Conservation (phyloP, 2,113 vertebrate species). For the Oreochromis aureus region DNA sequence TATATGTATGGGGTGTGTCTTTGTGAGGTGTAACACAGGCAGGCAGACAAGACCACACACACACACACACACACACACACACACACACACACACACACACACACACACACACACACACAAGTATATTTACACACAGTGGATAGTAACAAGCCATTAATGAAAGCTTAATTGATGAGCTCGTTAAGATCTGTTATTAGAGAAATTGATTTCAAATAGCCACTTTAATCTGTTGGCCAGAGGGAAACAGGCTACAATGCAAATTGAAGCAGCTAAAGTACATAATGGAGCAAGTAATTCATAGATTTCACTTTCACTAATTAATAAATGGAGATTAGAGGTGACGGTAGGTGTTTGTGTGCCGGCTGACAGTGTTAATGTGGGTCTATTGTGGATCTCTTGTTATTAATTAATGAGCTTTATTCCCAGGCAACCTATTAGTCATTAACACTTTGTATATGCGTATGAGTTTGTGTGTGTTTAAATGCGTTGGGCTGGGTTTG, state of each 20-base stretch:
- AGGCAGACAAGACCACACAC: not conserved
- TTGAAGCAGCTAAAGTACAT: conserved; percentile 91
- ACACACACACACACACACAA: not conserved
- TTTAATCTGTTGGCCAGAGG: conserved; percentile 85
- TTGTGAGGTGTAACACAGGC: conserved; percentile 6
- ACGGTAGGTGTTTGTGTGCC: not conserved
- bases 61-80: conserved; percentile 10
- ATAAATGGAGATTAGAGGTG: conserved; percentile 78
- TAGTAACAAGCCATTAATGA: conserved; percentile 94
- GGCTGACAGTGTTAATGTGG: conserved; percentile 64
- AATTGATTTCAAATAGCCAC: conserved; percentile 99
- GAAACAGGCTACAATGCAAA: conserved; percentile 78
- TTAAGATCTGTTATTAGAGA: conserved; percentile 99
- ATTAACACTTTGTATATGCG: conserved; percentile 52
- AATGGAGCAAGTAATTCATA: conserved; percentile 99
- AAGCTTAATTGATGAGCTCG: conserved; percentile 99
- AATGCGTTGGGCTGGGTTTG: not conserved
- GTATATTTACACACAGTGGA: conserved; percentile 29
- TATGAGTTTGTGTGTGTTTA: not conserved
- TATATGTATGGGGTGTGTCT: conserved; percentile 22
- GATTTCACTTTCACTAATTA: conserved; percentile 94
- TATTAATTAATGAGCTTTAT: conserved; percentile 93
- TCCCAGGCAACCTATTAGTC: conserved; percentile 80
- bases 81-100: conserved; percentile 12
- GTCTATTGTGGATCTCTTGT: conserved; percentile 77